Evolutionary conservation across 2,888 invertebrate genomes (phyloP), one percentile per base, ranked within the genome.

Genomic region (Perdita meconis): DNA sequence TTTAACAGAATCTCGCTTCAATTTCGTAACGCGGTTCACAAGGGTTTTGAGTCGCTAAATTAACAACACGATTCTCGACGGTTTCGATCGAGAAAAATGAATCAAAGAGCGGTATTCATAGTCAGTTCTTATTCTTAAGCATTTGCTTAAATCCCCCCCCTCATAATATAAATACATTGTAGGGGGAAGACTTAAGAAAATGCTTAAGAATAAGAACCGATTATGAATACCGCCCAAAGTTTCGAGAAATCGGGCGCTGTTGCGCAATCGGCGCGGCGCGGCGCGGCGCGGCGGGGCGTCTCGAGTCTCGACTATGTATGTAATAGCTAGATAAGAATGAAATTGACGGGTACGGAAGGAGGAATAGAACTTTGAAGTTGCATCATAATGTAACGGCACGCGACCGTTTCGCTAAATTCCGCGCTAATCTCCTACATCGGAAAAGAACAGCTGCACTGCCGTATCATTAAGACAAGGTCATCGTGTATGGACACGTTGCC

Each of bases 401-500:
- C 56, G 19, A 59, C 19, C 30, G 44, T 55, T 47, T 59, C 64
- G 26, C 47, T 38, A 64, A 68, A 24, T 75, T 77, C 0, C 19
- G 44, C 34, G 50, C 8, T 69, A 65, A 70, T 70, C 77, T 47
- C 57, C 30, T 5, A 10, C n/a, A 6, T 53, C 66, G 40, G 36
- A 57, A 75, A 77, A 66, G 44, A 70, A 71, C 59, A 71, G 59
- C 79, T 69, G 79, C 78, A 79, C 56, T 79, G 79, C 78, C 53
- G 79, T 72, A 73, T 72, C 55, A 76, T 78, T 78, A 66, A 26
- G 12, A 40, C 81, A 81, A 81, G 81, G 81, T 78, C 78, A 42
- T 24, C 16, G 22, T 59, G 19, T 51, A 63, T 51, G 22, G 53
- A 57, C 65, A 68, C 70, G 88, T 88, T 88, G 89, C 89, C 87